phyloP scores from a whole-genome alignment of 1,140 invertebrate species.

The Prorops nasuta region DNA sequence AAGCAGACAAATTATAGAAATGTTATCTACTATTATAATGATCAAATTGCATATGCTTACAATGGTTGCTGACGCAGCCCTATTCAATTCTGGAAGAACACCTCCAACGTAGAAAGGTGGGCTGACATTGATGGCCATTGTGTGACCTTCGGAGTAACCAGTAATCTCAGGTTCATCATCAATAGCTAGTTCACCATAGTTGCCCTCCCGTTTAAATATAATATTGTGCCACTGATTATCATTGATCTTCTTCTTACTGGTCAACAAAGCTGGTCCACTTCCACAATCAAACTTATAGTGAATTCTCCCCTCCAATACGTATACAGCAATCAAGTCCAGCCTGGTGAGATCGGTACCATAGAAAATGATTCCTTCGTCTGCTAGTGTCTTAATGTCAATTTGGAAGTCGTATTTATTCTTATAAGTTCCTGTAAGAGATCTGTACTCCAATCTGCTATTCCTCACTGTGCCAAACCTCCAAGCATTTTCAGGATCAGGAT shows the following conservation, averaged over 20 bases:
- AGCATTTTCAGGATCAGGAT: slow-evolving; percentile 44
- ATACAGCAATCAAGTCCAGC: slow-evolving; percentile 78
- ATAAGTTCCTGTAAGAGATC: slow-evolving; percentile 61
- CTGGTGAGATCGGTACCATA: slow-evolving; percentile 72
- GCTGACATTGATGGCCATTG: slow-evolving; percentile 63
- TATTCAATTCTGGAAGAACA: slow-evolving; percentile 43
- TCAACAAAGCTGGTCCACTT: slow-evolving; percentile 63
- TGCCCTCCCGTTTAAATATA: slow-evolving; percentile 60
- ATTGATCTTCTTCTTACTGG: slow-evolving; percentile 62
- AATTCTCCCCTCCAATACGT: slow-evolving; percentile 76
- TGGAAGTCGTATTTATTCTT: slow-evolving; percentile 72
- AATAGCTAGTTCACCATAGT: slow-evolving; percentile 66
- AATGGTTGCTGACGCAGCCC: slow-evolving; percentile 34
- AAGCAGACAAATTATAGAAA: neutral
- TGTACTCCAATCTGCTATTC: slow-evolving; percentile 74
- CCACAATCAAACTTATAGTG: slow-evolving; percentile 75
- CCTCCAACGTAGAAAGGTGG: slow-evolving; percentile 83
- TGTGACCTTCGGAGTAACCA: slow-evolving; percentile 58
- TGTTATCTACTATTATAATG: slow-evolving; percentile 12
- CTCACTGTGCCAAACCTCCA: slow-evolving; percentile 61
- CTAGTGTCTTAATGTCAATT: slow-evolving; percentile 78
- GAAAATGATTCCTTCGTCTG: slow-evolving; percentile 80
- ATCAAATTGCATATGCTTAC: slow-evolving; percentile 32
- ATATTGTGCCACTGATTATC: slow-evolving; percentile 87
- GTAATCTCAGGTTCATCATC: slow-evolving; percentile 63